Conservation (phyloP, 2,113 vertebrate genomes). For the Spea multiplicata region DNA sequence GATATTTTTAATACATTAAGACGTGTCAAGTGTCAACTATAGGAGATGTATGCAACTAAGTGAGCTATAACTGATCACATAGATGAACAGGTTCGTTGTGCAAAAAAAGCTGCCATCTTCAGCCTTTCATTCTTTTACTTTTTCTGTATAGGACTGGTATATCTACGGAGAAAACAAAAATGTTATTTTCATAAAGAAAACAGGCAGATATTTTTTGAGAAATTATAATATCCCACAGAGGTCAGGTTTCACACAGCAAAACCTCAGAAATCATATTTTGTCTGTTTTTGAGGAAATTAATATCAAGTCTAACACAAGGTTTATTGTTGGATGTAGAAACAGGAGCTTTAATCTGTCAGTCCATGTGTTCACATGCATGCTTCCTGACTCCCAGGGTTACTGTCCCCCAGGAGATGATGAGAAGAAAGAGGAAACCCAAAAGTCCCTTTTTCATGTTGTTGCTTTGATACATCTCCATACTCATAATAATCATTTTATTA, state of each 20-base stretch:
- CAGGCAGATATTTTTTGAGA: slow-evolving; percentile 14
- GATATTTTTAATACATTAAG: too few species aligned
- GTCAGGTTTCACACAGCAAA: slow-evolving; percentile 14
- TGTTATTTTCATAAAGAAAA: slow-evolving; percentile 22
- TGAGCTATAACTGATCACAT: too few species aligned
- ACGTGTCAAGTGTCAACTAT: too few species aligned
- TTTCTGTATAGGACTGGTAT: not conserved
- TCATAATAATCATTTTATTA: slow-evolving; percentile 41
- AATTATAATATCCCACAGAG: slow-evolving; percentile 11
- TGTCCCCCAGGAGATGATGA: slow-evolving; percentile 37
- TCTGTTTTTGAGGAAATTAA: slow-evolving; percentile 38
- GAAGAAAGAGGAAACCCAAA: slow-evolving; percentile 26
- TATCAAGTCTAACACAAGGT: slow-evolving; percentile 40
- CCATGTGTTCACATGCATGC: slow-evolving; percentile 37
- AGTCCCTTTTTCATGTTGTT: slow-evolving; percentile 25
- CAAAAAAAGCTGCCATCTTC: too few species aligned
- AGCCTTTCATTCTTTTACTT: too few species aligned
- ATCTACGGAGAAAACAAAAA: slow-evolving; percentile 1
- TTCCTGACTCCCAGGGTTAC: slow-evolving; percentile 43
- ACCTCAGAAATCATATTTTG: slow-evolving; percentile 22
- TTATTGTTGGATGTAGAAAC: slow-evolving; percentile 35
- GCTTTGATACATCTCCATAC: slow-evolving; percentile 37
- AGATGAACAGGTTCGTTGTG: too few species aligned
- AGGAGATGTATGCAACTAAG: too few species aligned
- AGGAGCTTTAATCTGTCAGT: slow-evolving; percentile 29